phyloP scores from a whole-genome alignment of 2,113 vertebrate genomes.

The Catharus bicknelli region DNA sequence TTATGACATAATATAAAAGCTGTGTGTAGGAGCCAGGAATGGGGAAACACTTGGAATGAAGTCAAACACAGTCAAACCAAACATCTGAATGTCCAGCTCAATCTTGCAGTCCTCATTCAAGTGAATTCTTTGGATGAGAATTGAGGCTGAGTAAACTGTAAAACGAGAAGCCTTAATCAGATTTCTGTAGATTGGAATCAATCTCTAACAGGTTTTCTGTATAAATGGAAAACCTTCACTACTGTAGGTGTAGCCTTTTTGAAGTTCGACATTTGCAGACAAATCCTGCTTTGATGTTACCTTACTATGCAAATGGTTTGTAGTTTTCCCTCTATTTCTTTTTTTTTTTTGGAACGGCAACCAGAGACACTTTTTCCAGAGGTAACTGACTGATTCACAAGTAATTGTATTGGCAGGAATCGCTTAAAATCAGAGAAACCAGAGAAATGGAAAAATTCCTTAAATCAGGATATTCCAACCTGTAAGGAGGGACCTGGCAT shows the following conservation, averaged over 20 bases:
- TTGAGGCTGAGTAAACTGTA: not conserved
- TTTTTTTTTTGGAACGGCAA: not conserved
- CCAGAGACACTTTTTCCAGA: not conserved
- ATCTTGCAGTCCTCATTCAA: not conserved
- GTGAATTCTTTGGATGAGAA: not conserved
- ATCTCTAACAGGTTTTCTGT: not conserved
- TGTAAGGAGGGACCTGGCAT: not conserved
- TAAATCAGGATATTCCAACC: not conserved
- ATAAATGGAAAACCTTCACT: constrained; percentile 2
- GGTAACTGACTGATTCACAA: not conserved
- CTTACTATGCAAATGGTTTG: not conserved
- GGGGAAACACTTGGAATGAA: constrained; percentile 31
- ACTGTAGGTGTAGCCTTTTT: not conserved
- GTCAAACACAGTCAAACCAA: constrained; percentile 14
- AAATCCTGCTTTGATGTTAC: constrained; percentile 7
- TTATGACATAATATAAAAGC: constrained; percentile 40
- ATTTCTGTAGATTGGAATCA: constrained; percentile 15
- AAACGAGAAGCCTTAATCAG: not conserved
- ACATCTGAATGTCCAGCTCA: constrained; percentile 20
- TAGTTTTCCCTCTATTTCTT: not conserved
- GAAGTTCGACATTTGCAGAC: constrained; percentile 11
- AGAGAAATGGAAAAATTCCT: constrained; percentile 13
- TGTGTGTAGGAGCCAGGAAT: constrained; percentile 7
- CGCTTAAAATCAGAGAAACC: constrained; percentile 6
- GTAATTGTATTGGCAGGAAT: not conserved